Evolutionary conservation across 37 sponge, comb jelly and placozoan genomes (phyloP), one percentile per base, ranked within the genome.

Genomic region (Spongilla lacustris): DNA sequence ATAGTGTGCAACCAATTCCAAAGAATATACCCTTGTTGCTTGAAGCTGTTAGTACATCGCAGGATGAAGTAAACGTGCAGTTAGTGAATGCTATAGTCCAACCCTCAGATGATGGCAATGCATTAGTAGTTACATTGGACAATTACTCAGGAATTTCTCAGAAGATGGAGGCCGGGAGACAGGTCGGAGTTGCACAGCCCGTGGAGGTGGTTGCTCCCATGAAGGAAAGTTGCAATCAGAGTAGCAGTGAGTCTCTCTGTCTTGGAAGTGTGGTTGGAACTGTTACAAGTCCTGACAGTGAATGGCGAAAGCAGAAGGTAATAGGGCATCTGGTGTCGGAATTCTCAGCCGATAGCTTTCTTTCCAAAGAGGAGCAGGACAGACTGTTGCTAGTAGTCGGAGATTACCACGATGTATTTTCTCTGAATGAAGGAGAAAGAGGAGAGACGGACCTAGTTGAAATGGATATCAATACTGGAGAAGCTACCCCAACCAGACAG

Each of bases 381-480:
- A 33, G 29, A 50, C 79, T 37, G 12, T 25, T 69, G 5, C 27
- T 23, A 25, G 68, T 81, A 6, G 29, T 69, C 4, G 81, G 27
- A 22, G 66, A 81, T 37, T 32, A 73, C 2, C 89, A 89, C 28
- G 36, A 76, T 70, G 86, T 46, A 13, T 90, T 90, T 67, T 34
- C 81, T 35, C 33, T 90, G 38, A 75, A 85, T 1, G 41, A 36
- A 22, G 82, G 77, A 28, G 82, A 86, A 35, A 71, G 79, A 25
- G 89, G 92, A 34, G 85, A 82, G 67, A 87, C 92, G 1, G 78
- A 33, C 19, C 32, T 88, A 48, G 88, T 87, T 12, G 48, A 82
- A 50, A 36, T 91, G 34, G 88, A 83, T 35, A 91, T 91, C 25
- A 84, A 87, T 50, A 91, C 83, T 21, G 83, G 79, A 17, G 83